These are phyloP conservation scores for Hemicrepidius hirtus DNA, from an alignment of 2,888 invertebrate genomes.

Conservation along the genomic window DNA sequence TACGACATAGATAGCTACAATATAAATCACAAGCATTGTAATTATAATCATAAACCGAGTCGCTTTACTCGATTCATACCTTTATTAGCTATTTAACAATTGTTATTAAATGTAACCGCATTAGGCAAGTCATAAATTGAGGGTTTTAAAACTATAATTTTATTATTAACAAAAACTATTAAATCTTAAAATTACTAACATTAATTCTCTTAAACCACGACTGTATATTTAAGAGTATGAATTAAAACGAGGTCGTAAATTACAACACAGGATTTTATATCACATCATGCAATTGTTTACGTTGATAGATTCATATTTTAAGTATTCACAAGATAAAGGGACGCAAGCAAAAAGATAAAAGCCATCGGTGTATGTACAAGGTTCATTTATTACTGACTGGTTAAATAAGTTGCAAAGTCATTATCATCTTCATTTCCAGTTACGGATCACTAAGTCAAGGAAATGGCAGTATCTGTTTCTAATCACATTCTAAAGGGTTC, in stretches of 20 bases:
- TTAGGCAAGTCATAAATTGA: conserved; percentile 47
- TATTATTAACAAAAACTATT: conserved; percentile 53
- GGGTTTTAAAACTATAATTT: conserved; percentile 50
- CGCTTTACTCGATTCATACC: conserved; percentile 32
- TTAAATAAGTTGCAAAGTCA: conserved; percentile 34
- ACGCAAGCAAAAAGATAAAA: conserved; percentile 36
- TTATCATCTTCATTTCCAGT: conserved; percentile 50
- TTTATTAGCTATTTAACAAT: conserved; percentile 49
- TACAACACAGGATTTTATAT: conserved; percentile 38
- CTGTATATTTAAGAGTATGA: conserved; percentile 41
- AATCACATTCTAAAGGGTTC: conserved; percentile 63
- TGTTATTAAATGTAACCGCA: conserved; percentile 45
- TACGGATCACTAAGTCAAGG: conserved; percentile 67
- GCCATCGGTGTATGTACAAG: conserved; percentile 10
- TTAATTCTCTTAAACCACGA: conserved; percentile 46
- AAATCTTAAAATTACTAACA: conserved; percentile 47
- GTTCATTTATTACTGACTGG: conserved; percentile 28
- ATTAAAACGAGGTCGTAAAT: conserved; percentile 46
- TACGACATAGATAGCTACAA: conserved; percentile 25
- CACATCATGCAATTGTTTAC: conserved; percentile 37
- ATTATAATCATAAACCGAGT: conserved; percentile 39
- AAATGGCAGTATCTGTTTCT: conserved; percentile 68
- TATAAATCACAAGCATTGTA: conserved; percentile 39
- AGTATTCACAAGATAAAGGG: conserved; percentile 4
- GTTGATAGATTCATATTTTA: conserved; percentile 35